Conservation (phyloP, 1,140 invertebrate genomes). For the Brachystomella parvula region DNA sequence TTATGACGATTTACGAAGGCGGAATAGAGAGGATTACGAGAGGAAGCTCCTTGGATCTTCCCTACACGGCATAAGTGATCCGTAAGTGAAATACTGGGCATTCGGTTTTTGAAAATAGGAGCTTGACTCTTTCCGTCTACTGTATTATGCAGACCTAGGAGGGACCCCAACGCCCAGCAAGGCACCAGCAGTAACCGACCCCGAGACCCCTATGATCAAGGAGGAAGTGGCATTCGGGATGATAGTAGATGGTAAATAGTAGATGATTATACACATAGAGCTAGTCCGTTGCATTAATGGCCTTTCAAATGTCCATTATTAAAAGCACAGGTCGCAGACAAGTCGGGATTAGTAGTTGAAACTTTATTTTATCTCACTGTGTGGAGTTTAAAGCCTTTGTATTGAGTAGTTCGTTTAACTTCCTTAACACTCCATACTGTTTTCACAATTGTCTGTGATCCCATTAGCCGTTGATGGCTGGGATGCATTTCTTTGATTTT, state of each 20-base stretch:
- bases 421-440: background rate
- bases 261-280: too few relatives aligned
- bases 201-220: background rate
- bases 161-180: background rate
- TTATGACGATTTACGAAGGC: constrained; percentile 53
- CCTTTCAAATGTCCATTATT: too few relatives aligned
- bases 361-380: background rate
- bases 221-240: background rate
- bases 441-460: background rate
- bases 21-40: constrained; percentile 52
- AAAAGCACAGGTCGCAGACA: too few relatives aligned
- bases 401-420: background rate
- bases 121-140: background rate
- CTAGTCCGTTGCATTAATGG: too few relatives aligned
- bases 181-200: background rate
- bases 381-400: background rate
- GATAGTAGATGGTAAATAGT: too few relatives aligned
- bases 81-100: background rate
- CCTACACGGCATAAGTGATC: background rate
- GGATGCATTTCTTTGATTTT: too few relatives aligned
- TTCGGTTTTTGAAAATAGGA: background rate
- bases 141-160: background rate
- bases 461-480: background rate
- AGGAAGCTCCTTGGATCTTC: constrained; percentile 15
- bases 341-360: background rate